These are phyloP conservation scores for Motacilla tschutschensis DNA, from an alignment of 2,113 vertebrate species.

Conservation along the genomic window DNA sequence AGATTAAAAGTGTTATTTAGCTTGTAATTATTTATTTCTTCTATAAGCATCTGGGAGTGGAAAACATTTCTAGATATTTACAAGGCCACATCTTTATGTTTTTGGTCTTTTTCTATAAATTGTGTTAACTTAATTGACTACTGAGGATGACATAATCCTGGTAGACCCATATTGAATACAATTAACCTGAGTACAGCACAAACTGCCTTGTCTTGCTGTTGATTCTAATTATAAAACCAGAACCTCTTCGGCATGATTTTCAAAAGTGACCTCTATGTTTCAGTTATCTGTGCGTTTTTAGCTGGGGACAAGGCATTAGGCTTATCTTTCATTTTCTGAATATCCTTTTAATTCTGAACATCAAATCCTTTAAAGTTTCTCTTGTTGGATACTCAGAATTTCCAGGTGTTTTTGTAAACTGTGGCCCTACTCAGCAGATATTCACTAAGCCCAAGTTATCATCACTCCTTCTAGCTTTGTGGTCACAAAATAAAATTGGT, in stretches of 20 bases:
- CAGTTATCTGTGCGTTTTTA: neutral
- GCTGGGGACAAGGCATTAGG: neutral
- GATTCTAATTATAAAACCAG: neutral
- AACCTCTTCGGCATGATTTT: neutral
- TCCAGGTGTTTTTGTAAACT: neutral
- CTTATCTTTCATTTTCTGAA: neutral
- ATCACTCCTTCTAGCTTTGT: neutral
- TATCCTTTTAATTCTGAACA: neutral
- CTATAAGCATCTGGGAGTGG: neutral
- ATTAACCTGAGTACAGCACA: neutral
- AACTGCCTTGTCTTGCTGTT: neutral
- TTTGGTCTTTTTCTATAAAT: neutral
- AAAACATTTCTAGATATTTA: neutral
- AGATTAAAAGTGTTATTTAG: neutral
- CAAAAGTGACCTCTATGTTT: neutral
- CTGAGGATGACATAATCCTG: neutral
- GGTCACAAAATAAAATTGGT: constrained; percentile 26
- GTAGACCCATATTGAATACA: neutral
- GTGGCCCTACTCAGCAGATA: neutral
- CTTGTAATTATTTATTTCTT: neutral
- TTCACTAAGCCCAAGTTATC: neutral
- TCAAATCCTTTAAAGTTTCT: neutral
- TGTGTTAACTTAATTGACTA: neutral
- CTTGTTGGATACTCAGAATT: neutral
- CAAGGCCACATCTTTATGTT: neutral